Evolutionary conservation across 2,113 vertebrate species (phyloP).

Genomic region (Pedionomus torquatus): DNA sequence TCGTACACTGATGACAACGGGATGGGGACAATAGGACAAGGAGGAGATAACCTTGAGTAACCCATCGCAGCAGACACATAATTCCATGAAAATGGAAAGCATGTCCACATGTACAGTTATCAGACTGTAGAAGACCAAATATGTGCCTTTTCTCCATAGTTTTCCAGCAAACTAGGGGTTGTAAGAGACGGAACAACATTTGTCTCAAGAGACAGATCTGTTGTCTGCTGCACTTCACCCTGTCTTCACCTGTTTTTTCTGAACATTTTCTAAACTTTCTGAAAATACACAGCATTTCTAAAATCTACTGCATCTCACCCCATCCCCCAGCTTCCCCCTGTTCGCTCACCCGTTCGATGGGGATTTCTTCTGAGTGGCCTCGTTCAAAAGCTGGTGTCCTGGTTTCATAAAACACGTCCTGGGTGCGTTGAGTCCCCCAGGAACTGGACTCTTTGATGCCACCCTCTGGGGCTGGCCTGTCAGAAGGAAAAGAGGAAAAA

Average conservation of each 20-base stretch:
- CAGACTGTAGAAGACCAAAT: neutral
- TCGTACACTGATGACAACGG: neutral
- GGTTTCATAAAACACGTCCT: constrained; percentile 76
- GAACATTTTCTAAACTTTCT: neutral
- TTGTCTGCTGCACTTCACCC: neutral
- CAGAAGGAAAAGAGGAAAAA: neutral
- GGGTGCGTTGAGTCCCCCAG: constrained; percentile 84
- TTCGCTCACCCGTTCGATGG: constrained; percentile 63
- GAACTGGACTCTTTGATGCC: constrained; percentile 85
- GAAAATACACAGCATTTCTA: neutral
- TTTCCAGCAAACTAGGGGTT: neutral
- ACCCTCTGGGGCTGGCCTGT: constrained; percentile 77
- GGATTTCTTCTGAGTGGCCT: constrained; percentile 85
- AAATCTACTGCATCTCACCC: neutral
- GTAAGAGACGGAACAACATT: neutral
- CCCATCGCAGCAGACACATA: neutral
- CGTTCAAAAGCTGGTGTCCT: constrained; percentile 76
- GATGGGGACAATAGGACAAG: neutral
- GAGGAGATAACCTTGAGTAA: neutral
- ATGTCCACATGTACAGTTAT: rapidly evolving
- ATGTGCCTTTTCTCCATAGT: neutral
- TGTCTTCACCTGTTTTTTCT: neutral
- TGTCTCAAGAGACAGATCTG: neutral
- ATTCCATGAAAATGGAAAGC: neutral
- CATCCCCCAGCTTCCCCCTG: neutral